phyloP scores from a whole-genome alignment of 2,113 vertebrate species.

The Neodontobutis hainanensis region DNA sequence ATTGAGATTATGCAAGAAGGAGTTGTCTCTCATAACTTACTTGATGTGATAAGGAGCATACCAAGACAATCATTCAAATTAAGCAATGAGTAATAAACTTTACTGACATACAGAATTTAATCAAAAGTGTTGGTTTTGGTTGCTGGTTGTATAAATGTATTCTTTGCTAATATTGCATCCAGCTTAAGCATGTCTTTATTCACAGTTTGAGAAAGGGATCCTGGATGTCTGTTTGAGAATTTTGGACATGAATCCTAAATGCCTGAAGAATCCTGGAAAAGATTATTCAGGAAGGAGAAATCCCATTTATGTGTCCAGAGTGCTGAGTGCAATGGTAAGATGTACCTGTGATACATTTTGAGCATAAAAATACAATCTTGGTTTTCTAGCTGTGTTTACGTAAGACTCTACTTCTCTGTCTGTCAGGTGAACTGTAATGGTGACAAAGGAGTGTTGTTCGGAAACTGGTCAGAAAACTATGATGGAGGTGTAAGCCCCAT shows the following conservation, averaged over 20 bases:
- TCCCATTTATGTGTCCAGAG: constrained; percentile 86
- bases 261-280: constrained; percentile 73
- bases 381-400: too few species aligned
- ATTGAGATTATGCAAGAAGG: too few species aligned
- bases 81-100: too few species aligned
- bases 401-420: neutral
- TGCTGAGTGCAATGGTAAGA: constrained; percentile 89
- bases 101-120: too few species aligned
- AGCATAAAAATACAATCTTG: too few species aligned
- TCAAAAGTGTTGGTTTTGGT: too few species aligned
- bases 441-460: constrained; percentile 85
- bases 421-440: constrained; percentile 91
- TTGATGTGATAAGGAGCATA: too few species aligned
- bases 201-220: constrained; percentile 88
- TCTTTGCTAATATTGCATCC: too few species aligned
- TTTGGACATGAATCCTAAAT: constrained; percentile 89
- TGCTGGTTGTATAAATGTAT: too few species aligned
- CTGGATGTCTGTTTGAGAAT: constrained; percentile 85
- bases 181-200: neutral
- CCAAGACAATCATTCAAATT: too few species aligned
- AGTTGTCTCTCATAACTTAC: too few species aligned
- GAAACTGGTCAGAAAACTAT: constrained; percentile 84
- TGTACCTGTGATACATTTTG: neutral
- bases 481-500: constrained; percentile 85
- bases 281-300: constrained; percentile 85